Conservation (phyloP, 1,140 invertebrate species). For the Nasonia vitripennis region DNA sequence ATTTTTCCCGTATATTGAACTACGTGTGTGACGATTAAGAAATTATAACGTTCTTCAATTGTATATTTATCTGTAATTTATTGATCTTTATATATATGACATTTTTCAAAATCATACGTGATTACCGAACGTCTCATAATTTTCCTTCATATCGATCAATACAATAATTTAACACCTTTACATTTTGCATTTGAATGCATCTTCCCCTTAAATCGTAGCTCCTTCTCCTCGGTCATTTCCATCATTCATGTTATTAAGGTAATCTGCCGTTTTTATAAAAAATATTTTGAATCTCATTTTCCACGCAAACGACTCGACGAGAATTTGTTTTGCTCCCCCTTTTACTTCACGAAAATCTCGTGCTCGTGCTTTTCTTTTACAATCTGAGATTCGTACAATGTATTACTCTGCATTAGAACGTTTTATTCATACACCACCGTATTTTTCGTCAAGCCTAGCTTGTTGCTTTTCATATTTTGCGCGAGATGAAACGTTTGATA, state of each 20-base stretch:
- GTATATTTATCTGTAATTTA: background rate
- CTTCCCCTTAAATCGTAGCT: constrained; percentile 25
- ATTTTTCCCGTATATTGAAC: background rate
- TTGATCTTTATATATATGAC: background rate
- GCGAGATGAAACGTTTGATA: background rate
- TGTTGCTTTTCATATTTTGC: background rate
- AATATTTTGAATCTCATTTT: constrained; percentile 40
- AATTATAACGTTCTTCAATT: background rate
- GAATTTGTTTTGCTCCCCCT: constrained; percentile 3
- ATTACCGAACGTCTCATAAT: background rate
- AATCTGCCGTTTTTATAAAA: constrained; percentile 36
- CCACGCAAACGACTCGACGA: background rate
- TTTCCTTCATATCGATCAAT: background rate
- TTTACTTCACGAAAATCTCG: background rate
- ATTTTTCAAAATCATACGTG: background rate
- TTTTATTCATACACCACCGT: background rate
- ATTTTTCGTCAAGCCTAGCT: background rate
- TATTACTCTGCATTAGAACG: constrained; percentile 3
- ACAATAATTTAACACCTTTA: background rate
- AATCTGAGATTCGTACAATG: background rate
- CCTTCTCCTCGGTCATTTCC: background rate
- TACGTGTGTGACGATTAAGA: background rate
- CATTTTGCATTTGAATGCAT: background rate
- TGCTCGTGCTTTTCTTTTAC: background rate
- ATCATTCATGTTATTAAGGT: background rate